These are phyloP conservation scores for Ispidina picta DNA, from an alignment of 2,797 vertebrate species.

Conservation along the genomic window DNA sequence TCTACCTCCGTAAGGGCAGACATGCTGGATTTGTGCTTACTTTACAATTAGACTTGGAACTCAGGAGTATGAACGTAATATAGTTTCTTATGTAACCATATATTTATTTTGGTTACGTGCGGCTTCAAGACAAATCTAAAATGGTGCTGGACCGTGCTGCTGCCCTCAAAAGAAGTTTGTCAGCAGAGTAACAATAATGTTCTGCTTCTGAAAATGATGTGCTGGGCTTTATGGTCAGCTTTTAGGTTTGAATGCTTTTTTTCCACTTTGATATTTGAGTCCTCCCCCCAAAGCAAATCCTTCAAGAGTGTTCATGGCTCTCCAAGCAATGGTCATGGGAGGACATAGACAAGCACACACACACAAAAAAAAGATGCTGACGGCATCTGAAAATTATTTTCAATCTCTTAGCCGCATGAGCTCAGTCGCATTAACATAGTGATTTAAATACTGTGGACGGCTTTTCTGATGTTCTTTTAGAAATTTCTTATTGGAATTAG, in stretches of 20 bases:
- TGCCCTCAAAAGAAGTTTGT: conserved; percentile 67
- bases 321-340: conserved; percentile 43
- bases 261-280: conserved; percentile 63
- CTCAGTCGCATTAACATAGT: background rate
- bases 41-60: conserved; percentile 53
- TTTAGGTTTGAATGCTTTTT: conserved; percentile 35
- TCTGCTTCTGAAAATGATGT: conserved; percentile 61
- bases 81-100: conserved; percentile 55
- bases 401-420: conserved; percentile 1
- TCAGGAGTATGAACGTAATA: background rate
- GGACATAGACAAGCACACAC: conserved; percentile 9
- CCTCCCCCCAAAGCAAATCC: background rate
- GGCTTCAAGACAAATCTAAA: conserved; percentile 40
- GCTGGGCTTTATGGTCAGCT: conserved; percentile 52
- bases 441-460: background rate
- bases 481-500: conserved; percentile 21
- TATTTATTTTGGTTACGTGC: conserved; percentile 59
- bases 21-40: conserved; percentile 22
- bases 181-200: conserved; percentile 59
- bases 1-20: background rate
- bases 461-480: background rate
- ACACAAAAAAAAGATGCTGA: conserved; percentile 31
- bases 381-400: conserved; percentile 31
- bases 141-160: conserved; percentile 25
- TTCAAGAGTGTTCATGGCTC: background rate